Conservation (phyloP, 30 jellyfish, hydroid and myxozoan species). For the Phacellophora camtschatica region DNA sequence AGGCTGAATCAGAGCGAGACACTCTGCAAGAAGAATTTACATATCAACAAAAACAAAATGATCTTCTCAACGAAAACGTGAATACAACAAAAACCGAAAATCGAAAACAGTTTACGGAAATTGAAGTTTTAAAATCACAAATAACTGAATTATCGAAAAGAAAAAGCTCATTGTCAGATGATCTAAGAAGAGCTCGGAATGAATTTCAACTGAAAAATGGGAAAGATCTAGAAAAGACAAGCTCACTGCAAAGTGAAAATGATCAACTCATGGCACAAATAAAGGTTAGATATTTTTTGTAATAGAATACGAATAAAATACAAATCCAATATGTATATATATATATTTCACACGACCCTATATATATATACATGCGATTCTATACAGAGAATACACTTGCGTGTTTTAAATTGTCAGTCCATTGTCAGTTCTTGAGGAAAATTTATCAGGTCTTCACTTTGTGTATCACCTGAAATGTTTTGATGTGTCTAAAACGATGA, state of each 20-base stretch:
- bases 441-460: too few relatives aligned
- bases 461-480: too few relatives aligned
- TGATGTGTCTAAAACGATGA: too few relatives aligned
- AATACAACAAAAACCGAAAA: slow-evolving; percentile 18
- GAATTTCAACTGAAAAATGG: background rate
- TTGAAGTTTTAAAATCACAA: slow-evolving; percentile 32
- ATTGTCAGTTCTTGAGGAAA: too few relatives aligned
- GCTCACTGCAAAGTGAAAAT: slow-evolving; percentile 10
- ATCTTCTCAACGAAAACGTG: slow-evolving; percentile 11
- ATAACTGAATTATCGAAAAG: slow-evolving; percentile 17
- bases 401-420: too few relatives aligned
- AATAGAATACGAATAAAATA: background rate
- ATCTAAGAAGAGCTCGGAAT: slow-evolving; percentile 1
- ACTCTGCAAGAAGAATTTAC: slow-evolving; percentile 35
- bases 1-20: slow-evolving; percentile 50
- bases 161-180: slow-evolving; percentile 32
- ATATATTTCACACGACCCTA: too few relatives aligned
- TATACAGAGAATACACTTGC: too few relatives aligned
- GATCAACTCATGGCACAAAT: slow-evolving; percentile 12
- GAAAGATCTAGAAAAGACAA: slow-evolving; percentile 1
- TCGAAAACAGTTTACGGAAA: slow-evolving; percentile 22
- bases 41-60: slow-evolving; percentile 29
- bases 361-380: too few relatives aligned
- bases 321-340: too few relatives aligned
- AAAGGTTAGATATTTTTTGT: slow-evolving; percentile 2